Evolutionary conservation across 2,888 invertebrate genomes (phyloP).

Genomic region (Ennomos fuscantarius): DNA sequence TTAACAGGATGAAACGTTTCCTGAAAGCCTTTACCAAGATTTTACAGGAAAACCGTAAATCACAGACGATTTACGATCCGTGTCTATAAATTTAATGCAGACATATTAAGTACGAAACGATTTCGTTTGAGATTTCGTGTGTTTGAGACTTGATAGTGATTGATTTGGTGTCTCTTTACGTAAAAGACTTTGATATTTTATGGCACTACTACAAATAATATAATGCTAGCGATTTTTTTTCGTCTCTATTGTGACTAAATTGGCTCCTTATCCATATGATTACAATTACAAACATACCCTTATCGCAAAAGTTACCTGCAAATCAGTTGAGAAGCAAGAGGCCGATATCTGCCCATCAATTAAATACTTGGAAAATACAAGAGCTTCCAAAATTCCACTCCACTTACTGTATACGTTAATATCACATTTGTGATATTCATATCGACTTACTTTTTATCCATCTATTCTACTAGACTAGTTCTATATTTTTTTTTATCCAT

Average conservation of each 20-base stretch:
- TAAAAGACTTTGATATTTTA: constrained; percentile 1
- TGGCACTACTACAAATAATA: neutral
- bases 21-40: constrained; percentile 10
- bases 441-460: no score
- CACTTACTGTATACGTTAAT: no score
- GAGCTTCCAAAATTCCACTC: no score
- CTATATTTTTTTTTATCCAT: no score
- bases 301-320: no score
- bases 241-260: neutral
- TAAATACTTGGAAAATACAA: no score
- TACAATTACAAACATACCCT: no score
- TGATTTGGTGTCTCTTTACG: constrained; percentile 14
- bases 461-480: no score
- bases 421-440: no score
- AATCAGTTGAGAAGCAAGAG: no score
- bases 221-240: constrained; percentile 7
- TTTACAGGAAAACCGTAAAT: constrained; percentile 29
- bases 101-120: constrained; percentile 22
- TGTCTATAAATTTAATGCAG: constrained; percentile 25
- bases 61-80: constrained; percentile 24
- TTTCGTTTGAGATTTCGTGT: constrained; percentile 19
- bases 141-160: constrained; percentile 17
- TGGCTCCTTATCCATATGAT: no score
- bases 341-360: no score
- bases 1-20: constrained; percentile 19